phyloP scores from a whole-genome alignment of 2,113 vertebrate species.

The Eclectus roratus region DNA sequence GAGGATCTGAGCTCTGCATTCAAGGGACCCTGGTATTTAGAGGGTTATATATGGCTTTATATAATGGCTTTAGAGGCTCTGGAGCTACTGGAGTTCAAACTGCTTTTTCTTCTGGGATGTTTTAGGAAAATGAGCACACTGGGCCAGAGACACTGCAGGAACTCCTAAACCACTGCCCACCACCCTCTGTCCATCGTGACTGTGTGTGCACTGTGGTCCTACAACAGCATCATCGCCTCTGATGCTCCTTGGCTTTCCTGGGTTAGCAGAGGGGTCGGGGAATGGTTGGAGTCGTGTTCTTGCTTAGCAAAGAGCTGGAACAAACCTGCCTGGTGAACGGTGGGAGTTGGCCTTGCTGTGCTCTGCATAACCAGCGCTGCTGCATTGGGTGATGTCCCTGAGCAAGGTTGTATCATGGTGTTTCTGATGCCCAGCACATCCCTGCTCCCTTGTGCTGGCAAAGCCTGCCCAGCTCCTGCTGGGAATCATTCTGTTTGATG shows the following conservation, averaged over 20 bases:
- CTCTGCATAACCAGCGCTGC: background rate
- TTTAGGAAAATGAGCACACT: background rate
- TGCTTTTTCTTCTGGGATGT: background rate
- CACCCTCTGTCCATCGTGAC: rapidly evolving
- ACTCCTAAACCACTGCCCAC: background rate
- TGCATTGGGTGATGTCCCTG: background rate
- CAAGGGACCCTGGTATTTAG: background rate
- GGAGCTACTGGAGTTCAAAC: background rate
- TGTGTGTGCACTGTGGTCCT: background rate
- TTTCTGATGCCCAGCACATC: background rate
- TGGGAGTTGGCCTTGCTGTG: rapidly evolving
- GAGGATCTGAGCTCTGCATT: background rate
- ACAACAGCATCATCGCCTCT: background rate
- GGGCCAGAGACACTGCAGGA: background rate
- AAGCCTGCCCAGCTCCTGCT: background rate
- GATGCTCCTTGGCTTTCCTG: background rate
- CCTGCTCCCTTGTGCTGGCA: background rate
- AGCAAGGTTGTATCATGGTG: background rate
- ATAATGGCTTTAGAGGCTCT: background rate
- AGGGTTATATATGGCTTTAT: too few relatives aligned
- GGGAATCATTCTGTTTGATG: background rate
- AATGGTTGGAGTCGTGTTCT: background rate
- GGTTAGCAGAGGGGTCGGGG: background rate
- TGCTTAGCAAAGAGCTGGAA: background rate
- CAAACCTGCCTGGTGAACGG: background rate